Base-by-base conservation (phyloP, 2,888 invertebrate genomes). In the Phrixothrix hirtus region DNA sequence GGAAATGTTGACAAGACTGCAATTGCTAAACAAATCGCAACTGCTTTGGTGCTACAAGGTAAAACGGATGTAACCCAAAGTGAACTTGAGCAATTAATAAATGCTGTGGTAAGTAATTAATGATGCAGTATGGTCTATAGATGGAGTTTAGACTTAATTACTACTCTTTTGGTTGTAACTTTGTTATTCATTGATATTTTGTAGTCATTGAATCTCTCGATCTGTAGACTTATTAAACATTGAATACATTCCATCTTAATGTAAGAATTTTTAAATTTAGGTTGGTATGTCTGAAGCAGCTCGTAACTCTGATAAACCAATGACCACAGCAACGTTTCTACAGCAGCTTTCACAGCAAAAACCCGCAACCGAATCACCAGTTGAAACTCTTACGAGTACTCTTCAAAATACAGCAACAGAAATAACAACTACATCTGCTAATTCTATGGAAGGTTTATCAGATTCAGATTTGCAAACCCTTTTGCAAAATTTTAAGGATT, bases 21-120 rank as follows among this genome's bases (percentile, higher is more conserved):
- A 42, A 88, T 92, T 59, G 89, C 92, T 1, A 83, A 85, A 62
- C 89, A 91, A 72, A 86, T 92, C 73, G 90, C 92, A 0, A 86
- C 85, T 16, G 88, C 89, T 1, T 77, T 93, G 29, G 79, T 91
- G 6, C 83, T 86, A 11, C 89, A 91, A 73, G 92, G 92, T 34
- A 85, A 88, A 71, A 87, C 88, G 0, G 87, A 92, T 73, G 87
- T 92, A 3, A 85, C 88, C 2, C 85, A 88, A 42, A 85, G 83
- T 39, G 90, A 92, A 67, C 77, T 92, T 55, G 88, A 90, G 63
- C 86, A 86, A 57, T 78, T 92, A 0, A 86, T 92, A 17, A 88
- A 89, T 63, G 86, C 90, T 9, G 90, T 91, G 34, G 86, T 88
- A 41, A 79, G 85, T 53, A 38, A n/a, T 9, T 10, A 31, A 13